Base-by-base conservation (phyloP, 2,888 invertebrate genomes). In the Agriopis marginaria region DNA sequence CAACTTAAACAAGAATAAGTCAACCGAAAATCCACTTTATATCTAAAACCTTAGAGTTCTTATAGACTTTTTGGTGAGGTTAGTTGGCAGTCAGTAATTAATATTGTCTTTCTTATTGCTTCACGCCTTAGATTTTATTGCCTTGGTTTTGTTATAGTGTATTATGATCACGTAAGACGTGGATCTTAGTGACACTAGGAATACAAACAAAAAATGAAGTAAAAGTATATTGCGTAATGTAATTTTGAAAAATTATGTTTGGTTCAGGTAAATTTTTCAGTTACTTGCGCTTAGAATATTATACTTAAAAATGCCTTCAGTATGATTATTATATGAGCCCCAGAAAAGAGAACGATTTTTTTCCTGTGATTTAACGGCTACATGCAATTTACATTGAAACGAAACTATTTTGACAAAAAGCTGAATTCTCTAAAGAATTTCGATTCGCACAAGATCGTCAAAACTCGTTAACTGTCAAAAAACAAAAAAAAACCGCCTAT, bases 111-210 rank as follows among this genome's bases (percentile, higher is more conserved):
- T 88, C 86, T 92, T 92, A 93, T 92, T 91, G 93, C 93, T 93
- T 93, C 92, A 93, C 93, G 93, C 93, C 91, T 91, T 81, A 91
- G 91, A 92, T 93, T 93, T 93, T 93, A 93, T 92, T 88, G 90
- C 81, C 82, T 77, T 79, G 79, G 82, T 73, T 81, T 83, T 80
- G 80, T 78, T 80, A 80, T 82, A 60, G 74, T 74, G 63, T 74
- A 68, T 70, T 72, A 71, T 70, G 71, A 62, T 69, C 65, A 65
- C 50, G 59, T 74, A 68, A 70, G 68, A 72, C 64, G 62, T 71
- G 63, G 51, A 68, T 69, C 58, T 51, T 65, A 17, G 54, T 50
- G 49, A 69, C 61, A 70, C 61, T 47, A n/a, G 7, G 23, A 23
- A 54, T n/a, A 54, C n/a, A 4, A 54, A 54, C 6, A n/a, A 54